phyloP scores from a whole-genome alignment of 53 echinoderm and acorn worm species.

The Astropecten irregularis region DNA sequence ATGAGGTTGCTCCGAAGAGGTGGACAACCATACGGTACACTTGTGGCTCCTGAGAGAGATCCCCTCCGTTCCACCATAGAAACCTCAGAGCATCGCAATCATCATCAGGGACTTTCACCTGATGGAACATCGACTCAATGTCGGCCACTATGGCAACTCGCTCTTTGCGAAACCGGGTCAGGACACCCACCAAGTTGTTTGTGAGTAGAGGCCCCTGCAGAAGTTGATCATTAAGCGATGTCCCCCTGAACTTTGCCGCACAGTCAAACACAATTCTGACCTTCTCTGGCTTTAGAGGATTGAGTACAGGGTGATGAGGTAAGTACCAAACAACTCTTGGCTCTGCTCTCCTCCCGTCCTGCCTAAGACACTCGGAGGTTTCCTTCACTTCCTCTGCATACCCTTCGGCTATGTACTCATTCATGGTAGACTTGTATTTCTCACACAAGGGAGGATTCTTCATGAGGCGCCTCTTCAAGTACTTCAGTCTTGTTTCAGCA shows the following conservation, averaged over 20 bases:
- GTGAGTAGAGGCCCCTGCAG: conserved; percentile 66
- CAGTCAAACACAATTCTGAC: not conserved
- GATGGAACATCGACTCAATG: conserved; percentile 48
- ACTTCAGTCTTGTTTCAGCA: conserved; percentile 29
- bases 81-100: conserved; percentile 30
- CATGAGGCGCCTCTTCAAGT: conserved; percentile 21
- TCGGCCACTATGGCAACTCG: conserved; percentile 44
- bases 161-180: conserved; percentile 58
- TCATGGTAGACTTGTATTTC: conserved; percentile 44
- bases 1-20: conserved; percentile 34
- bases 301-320: conserved; percentile 63
- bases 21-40: conserved; percentile 28
- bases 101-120: conserved; percentile 25
- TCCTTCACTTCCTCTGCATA: conserved; percentile 55
- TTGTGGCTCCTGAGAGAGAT: not conserved
- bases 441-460: conserved; percentile 30
- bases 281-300: conserved; percentile 54
- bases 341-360: not conserved
- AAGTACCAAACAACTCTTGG: conserved; percentile 49
- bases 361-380: not conserved
- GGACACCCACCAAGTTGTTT: conserved; percentile 61
- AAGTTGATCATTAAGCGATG: conserved; percentile 31
- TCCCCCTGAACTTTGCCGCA: not conserved
- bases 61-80: conserved; percentile 34
- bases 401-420: conserved; percentile 34